Evolutionary conservation across 2,113 vertebrate genomes (phyloP).

Genomic region (Aldabrachelys gigantea): DNA sequence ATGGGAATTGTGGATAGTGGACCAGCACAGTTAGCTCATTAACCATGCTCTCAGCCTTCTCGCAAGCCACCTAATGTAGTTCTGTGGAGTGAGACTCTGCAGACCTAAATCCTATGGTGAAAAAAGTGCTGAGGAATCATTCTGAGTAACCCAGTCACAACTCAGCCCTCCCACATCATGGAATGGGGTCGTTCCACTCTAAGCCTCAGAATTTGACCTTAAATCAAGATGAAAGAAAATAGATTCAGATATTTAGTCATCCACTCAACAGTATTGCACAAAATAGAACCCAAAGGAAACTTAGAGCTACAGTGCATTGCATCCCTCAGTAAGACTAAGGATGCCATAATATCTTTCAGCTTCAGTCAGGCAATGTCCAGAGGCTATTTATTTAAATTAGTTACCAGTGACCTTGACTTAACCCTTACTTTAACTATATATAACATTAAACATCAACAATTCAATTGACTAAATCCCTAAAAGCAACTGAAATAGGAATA

Average conservation of each 20-base stretch:
- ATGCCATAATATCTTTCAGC: not conserved
- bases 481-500: not conserved
- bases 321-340: not conserved
- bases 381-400: slow-evolving; percentile 40
- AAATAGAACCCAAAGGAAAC: not conserved
- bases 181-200: slow-evolving; percentile 20
- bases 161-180: not conserved
- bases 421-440: slow-evolving; percentile 22
- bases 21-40: not conserved
- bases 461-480: not conserved
- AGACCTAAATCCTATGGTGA: not conserved
- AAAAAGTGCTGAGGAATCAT: not conserved
- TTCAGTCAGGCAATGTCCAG: not conserved
- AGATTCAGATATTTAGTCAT: not conserved
- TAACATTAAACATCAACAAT: slow-evolving; percentile 19
- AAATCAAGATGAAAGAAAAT: slow-evolving; percentile 21
- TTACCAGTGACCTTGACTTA: slow-evolving; percentile 25
- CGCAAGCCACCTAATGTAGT: not conserved
- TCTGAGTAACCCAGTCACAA: not conserved
- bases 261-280: not conserved
- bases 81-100: not conserved
- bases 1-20: not conserved
- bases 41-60: not conserved
- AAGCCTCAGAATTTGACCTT: not conserved
- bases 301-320: slow-evolving; percentile 8